phyloP scores from a whole-genome alignment of 2,797 vertebrate genomes.

The Buphagus erythrorhynchus region DNA sequence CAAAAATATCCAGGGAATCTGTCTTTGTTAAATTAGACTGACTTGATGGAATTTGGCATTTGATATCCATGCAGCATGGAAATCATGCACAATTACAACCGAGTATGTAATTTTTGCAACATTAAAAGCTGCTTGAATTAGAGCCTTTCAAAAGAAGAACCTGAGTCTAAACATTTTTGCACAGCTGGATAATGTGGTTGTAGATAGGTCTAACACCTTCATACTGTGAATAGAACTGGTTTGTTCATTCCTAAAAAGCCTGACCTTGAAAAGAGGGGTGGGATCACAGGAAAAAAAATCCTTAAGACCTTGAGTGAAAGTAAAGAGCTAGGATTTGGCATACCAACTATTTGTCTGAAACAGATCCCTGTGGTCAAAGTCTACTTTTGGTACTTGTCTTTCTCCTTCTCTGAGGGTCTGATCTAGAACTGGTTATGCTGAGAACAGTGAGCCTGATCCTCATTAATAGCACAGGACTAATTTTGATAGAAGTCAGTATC shows the following conservation, averaged over 20 bases:
- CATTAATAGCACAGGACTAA: background rate
- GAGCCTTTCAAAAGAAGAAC: background rate
- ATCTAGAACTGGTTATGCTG: background rate
- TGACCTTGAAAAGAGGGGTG: background rate
- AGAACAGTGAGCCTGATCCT: background rate
- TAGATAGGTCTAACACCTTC: background rate
- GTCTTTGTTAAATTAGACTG: conserved; percentile 10
- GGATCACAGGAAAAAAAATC: background rate
- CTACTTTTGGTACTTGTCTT: background rate
- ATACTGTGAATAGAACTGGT: background rate
- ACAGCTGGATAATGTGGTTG: background rate
- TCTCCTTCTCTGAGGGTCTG: background rate
- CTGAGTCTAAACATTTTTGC: background rate
- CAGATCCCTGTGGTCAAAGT: background rate
- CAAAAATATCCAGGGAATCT: conserved; percentile 70
- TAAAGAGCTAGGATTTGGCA: background rate
- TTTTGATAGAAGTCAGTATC: background rate
- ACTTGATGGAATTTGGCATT: conserved; percentile 53
- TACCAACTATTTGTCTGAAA: background rate
- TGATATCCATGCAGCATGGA: background rate
- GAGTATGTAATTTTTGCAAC: background rate
- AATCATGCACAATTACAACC: background rate
- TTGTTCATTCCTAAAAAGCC: background rate
- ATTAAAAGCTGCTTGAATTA: conserved; percentile 4
- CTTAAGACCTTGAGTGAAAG: background rate